Conservation (phyloP, 2,113 vertebrate genomes). For the Phaethornis superciliosus region DNA sequence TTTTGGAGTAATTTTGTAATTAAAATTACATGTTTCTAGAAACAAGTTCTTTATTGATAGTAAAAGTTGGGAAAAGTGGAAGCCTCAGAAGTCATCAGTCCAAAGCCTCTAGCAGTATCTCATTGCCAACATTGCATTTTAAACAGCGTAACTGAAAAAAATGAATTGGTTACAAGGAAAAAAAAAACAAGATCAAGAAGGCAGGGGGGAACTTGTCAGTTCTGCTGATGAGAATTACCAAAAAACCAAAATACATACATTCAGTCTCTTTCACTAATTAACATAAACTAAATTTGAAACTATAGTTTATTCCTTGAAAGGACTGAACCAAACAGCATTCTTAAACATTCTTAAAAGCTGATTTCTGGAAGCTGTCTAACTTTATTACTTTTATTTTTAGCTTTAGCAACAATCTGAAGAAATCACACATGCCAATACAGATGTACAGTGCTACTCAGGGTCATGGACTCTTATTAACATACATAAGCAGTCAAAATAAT, state of each 20-base stretch:
- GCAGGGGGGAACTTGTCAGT: neutral
- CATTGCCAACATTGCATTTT: slow-evolving; percentile 45
- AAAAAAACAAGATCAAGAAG: neutral
- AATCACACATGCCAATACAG: neutral
- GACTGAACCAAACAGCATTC: neutral
- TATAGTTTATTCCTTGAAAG: neutral
- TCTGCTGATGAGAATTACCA: neutral
- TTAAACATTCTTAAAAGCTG: slow-evolving; percentile 14
- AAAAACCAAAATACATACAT: neutral
- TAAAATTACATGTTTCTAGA: slow-evolving; percentile 62
- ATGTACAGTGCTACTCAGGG: neutral
- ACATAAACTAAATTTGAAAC: slow-evolving; percentile 1
- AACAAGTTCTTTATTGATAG: slow-evolving; percentile 58
- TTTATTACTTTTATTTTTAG: neutral
- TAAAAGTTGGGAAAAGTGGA: slow-evolving; percentile 50
- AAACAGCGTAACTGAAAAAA: slow-evolving; percentile 31
- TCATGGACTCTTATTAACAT: neutral
- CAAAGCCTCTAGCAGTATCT: slow-evolving; percentile 62
- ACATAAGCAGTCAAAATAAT: neutral
- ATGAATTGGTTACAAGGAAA: neutral
- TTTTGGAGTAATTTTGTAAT: slow-evolving; percentile 61
- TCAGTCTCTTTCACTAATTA: neutral
- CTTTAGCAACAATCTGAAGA: neutral
- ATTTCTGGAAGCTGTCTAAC: slow-evolving; percentile 19
- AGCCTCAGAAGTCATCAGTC: slow-evolving; percentile 39